A percentile compares a stretch with the other conserved stretches of the same genome.
Evolutionary conservation across 2,888 invertebrate genomes (phyloP).

Genomic region (Lochmaea capreae): DNA sequence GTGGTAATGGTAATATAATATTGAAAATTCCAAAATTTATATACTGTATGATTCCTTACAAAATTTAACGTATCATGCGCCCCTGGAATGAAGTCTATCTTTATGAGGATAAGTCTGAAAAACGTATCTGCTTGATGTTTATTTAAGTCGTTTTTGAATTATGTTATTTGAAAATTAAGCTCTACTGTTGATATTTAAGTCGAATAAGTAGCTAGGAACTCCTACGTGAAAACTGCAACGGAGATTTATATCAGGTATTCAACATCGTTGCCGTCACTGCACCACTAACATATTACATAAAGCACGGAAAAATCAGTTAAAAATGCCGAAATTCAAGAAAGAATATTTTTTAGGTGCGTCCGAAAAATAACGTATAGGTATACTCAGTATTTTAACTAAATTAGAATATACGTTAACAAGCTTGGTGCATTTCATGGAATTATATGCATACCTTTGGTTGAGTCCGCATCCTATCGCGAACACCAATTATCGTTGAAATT

Average conservation of each 20-base stretch:
- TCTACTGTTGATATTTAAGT: conserved; percentile 32
- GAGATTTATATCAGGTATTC: conserved; percentile 12
- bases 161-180: conserved; percentile 36
- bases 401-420: no score
- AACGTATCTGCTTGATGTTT: conserved; percentile 24
- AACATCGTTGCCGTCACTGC: background rate
- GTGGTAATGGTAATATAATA: no score
- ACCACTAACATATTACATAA: background rate
- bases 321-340: background rate
- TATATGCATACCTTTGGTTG: no score
- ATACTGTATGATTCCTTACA: background rate
- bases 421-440: no score
- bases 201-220: conserved; percentile 23
- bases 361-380: background rate
- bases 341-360: background rate
- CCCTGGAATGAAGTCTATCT: background rate
- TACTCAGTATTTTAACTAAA: background rate
- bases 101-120: conserved; percentile 6
- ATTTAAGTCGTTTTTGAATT: conserved; percentile 31
- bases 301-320: background rate
- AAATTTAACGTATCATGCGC: background rate
- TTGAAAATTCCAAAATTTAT: no score
- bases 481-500: no score
- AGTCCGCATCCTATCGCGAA: no score
- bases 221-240: conserved; percentile 21